Conservation (phyloP, 2,113 vertebrate genomes). For the Petrocephalus zakoni region DNA sequence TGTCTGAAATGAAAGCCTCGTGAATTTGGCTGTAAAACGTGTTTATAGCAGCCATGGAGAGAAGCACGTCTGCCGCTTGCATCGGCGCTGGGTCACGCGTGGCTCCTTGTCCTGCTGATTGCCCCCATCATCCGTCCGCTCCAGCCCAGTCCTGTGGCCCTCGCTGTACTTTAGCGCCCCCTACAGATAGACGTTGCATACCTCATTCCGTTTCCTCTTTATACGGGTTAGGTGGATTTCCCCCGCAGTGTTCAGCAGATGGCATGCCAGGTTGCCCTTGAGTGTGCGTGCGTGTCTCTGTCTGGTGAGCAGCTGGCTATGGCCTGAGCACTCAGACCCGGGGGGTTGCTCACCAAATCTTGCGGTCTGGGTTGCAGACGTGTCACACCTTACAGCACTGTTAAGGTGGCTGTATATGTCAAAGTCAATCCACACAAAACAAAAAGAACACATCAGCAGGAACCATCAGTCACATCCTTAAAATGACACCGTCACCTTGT, state of each 20-base stretch:
- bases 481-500: too few species aligned
- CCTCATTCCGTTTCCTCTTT: not conserved
- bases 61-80: conserved; percentile 1
- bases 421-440: not conserved
- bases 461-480: too few species aligned
- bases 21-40: not conserved
- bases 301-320: not conserved
- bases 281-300: not conserved
- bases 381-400: too few species aligned
- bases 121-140: not conserved
- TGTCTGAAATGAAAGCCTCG: not conserved
- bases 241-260: not conserved
- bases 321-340: not conserved
- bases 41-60: not conserved
- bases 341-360: too few species aligned
- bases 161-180: not conserved
- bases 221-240: not conserved
- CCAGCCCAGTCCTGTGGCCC: not conserved
- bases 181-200: not conserved
- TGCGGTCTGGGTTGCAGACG: too few species aligned
- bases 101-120: conserved; percentile 4
- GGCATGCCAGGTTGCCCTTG: not conserved
- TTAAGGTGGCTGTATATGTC: not conserved
- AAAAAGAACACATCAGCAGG: not conserved
- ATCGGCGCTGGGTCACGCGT: not conserved